Evolutionary conservation across 2,888 invertebrate genomes (phyloP).

Genomic region (Drosophila birchii): DNA sequence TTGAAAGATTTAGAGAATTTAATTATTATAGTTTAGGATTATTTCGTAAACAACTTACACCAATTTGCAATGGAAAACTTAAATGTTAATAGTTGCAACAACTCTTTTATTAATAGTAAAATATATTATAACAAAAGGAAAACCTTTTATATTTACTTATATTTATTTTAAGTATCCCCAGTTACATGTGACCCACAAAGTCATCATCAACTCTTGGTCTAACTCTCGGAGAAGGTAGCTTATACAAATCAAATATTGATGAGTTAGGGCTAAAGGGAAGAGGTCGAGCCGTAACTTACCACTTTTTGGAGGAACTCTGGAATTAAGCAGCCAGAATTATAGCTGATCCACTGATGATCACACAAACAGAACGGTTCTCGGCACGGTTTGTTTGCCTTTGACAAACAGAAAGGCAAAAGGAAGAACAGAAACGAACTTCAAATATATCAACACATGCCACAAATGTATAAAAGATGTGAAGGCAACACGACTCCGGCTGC

Average conservation of each 20-base stretch:
- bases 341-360: conserved; percentile 36
- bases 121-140: not conserved
- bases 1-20: no score
- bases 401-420: conserved; percentile 66
- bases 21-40: no score
- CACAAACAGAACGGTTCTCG: conserved; percentile 48
- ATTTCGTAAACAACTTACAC: no score
- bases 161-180: not conserved
- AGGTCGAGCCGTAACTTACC: conserved; percentile 44
- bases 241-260: conserved; percentile 48
- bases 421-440: conserved; percentile 51
- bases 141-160: no score
- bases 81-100: no score
- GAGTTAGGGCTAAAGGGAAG: conserved; percentile 43
- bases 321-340: conserved; percentile 37
- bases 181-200: not conserved
- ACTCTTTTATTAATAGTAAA: not conserved
- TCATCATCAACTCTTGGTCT: not conserved
- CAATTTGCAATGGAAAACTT: no score
- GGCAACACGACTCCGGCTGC: conserved; percentile 25
- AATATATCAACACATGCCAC: conserved; percentile 79
- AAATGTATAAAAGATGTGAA: conserved; percentile 39
- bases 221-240: conserved; percentile 8
- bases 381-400: conserved; percentile 65
- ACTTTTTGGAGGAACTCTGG: conserved; percentile 23